Base-by-base conservation (phyloP, 1,140 invertebrate species). In the Latrodectus geometricus region DNA sequence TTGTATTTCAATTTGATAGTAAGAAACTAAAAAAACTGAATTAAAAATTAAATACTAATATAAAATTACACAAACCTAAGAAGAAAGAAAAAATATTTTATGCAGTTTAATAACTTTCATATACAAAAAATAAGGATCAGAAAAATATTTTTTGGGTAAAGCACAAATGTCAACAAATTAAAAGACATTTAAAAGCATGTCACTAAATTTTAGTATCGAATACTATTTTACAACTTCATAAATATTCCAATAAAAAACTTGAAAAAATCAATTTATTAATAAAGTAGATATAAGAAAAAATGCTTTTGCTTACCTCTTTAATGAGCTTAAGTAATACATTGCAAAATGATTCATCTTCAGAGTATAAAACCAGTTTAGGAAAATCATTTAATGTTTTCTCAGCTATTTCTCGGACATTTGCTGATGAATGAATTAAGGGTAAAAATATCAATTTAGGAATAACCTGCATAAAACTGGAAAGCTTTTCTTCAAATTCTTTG, bases 281-380 rank as follows among this genome's bases (percentile, higher is more conserved):
- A 75, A 21, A 20, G 2, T 12, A 52, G 15, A n/a, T 0, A 9
- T 9, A 35, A 56, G 20, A 23, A 20, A 78, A 66, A 20, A 3
- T n/a, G 4, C n/a, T 20, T 20, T n/a, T n/a, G n/a, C 52, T 73
- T 82, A 83, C 80, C 35, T 83, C 80, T 74, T 83, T 83, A 8
- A 83, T 9, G 9, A 83, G 14, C n/a, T 83, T 83, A 20, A 83
- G 72, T 20, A 74, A 50, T 49, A 50, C 21, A 56, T 56, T 72
- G 49, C 65, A 61, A 21, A 12, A 68, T 21, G 20, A n/a, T 49
- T 74, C 80, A 74, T 83, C 65, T 83, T 83, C 70, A 74, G 72
- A 66, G 52, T 48, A 83, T 8, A 83, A 48, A 0, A 83, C 15
- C 7, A 74, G 23, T 83, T 73, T 83, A 12, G 80, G 80, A 65